These are phyloP conservation scores for Cylindroiulus punctatus DNA, from an alignment of 2,888 invertebrate genomes.

Conservation along the genomic window DNA sequence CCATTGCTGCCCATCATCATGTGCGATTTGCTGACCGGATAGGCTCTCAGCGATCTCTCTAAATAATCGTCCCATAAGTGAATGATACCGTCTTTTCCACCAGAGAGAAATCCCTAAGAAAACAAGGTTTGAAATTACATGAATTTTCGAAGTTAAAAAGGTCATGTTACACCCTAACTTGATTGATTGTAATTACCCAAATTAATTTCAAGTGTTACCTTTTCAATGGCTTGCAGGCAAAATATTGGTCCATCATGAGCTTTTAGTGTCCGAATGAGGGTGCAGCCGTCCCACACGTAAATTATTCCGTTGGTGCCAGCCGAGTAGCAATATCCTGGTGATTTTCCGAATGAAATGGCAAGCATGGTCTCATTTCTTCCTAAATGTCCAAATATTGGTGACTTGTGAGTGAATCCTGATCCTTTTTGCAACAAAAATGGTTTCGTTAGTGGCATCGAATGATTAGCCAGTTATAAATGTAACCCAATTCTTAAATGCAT, in stretches of 20 bases:
- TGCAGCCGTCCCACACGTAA: conserved; percentile 65
- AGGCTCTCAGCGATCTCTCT: conserved; percentile 65
- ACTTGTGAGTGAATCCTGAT: conserved; percentile 56
- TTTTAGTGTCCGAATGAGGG: conserved; percentile 53
- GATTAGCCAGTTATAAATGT: background rate
- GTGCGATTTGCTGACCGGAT: conserved; percentile 64
- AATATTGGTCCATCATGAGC: conserved; percentile 57
- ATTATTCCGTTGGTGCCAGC: conserved; percentile 66
- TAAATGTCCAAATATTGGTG: conserved; percentile 64
- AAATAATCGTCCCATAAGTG: conserved; percentile 67
- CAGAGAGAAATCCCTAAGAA: conserved; percentile 66
- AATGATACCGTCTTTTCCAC: conserved; percentile 67
- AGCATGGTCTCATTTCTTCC: conserved; percentile 66
- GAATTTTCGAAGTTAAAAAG: background rate
- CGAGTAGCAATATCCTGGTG: conserved; percentile 60
- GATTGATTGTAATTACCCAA: no score
- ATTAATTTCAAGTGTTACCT: conserved; percentile 5
- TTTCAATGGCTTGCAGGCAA: conserved; percentile 50
- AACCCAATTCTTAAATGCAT: conserved; percentile 60
- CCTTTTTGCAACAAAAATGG: conserved; percentile 57
- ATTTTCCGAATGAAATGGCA: conserved; percentile 65
- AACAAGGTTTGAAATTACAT: background rate
- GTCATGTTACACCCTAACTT: no score
- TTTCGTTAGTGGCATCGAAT: background rate
- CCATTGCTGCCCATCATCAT: conserved; percentile 60